A percentile compares a stretch with the other conserved stretches of the same genome.
Evolutionary conservation across 2,113 vertebrate species (phyloP).

Genomic region (Atherinomorus stipes): DNA sequence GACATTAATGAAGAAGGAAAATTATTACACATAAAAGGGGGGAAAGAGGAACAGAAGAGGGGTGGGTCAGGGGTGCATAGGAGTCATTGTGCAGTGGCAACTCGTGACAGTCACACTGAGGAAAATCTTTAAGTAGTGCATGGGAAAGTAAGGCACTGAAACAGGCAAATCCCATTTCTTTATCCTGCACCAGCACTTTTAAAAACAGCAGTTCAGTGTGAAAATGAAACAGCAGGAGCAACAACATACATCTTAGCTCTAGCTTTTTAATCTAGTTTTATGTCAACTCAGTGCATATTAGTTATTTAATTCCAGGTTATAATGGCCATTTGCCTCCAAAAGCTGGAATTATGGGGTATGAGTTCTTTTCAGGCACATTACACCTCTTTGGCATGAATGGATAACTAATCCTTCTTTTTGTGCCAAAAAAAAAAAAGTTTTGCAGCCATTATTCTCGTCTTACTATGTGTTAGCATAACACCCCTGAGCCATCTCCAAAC

Average conservation of each 20-base stretch:
- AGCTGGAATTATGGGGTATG: background rate
- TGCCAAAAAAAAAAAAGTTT: too few relatives aligned
- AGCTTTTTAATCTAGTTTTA: background rate
- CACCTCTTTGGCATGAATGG: background rate
- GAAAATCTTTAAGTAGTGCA: conserved; percentile 35
- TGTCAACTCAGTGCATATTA: background rate
- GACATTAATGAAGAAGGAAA: too few relatives aligned
- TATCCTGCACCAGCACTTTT: background rate
- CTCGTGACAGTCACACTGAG: conserved; percentile 80
- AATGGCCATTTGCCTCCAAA: background rate
- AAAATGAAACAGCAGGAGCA: background rate
- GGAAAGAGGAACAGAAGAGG: background rate
- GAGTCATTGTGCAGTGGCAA: conserved; percentile 54
- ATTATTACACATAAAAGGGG: too few relatives aligned
- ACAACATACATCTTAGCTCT: background rate
- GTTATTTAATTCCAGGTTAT: background rate
- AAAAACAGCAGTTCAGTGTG: conserved; percentile 6
- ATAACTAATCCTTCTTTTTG: too few relatives aligned
- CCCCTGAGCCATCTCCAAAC: too few relatives aligned
- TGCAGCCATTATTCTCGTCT: too few relatives aligned
- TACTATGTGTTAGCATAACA: too few relatives aligned
- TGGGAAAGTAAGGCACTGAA: conserved; percentile 42
- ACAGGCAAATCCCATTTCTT: conserved; percentile 27
- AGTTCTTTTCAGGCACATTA: background rate
- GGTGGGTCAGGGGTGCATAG: conserved; percentile 7